Conservation (phyloP, 2,797 vertebrate genomes). For the Sebastes miniatus region DNA sequence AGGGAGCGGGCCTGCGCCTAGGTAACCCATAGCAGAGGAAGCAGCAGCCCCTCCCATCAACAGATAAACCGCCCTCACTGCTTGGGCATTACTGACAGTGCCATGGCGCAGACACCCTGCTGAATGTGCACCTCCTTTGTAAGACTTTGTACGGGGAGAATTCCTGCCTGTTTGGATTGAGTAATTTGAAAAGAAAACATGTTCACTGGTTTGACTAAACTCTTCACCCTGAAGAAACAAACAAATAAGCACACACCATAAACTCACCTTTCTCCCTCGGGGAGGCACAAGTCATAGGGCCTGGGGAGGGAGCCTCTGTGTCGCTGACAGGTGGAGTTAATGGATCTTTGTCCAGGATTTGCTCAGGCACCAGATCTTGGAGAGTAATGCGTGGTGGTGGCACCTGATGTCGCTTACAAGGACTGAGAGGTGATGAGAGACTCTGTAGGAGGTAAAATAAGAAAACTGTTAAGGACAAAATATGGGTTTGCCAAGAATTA, state of each 20-base stretch:
- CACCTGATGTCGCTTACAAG: slow-evolving; percentile 71
- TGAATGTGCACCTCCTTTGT: slow-evolving; percentile 44
- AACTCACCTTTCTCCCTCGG: slow-evolving; percentile 57
- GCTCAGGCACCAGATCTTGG: slow-evolving; percentile 66
- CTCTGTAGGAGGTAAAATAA: slow-evolving; percentile 52
- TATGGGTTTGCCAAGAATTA: background rate
- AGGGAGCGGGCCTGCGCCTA: slow-evolving; percentile 69
- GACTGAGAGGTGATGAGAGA: slow-evolving; percentile 60
- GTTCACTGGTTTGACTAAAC: background rate
- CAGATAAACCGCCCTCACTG: slow-evolving; percentile 77
- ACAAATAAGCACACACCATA: too few species aligned
- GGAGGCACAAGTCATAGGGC: slow-evolving; percentile 37
- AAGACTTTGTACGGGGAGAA: slow-evolving; percentile 46
- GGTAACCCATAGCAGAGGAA: slow-evolving; percentile 80
- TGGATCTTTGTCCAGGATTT: slow-evolving; percentile 71
- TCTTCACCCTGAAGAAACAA: background rate
- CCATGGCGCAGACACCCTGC: slow-evolving; percentile 78
- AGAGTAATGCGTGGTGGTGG: slow-evolving; percentile 66
- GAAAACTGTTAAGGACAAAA: background rate
- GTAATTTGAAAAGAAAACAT: background rate
- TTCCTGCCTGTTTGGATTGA: slow-evolving; percentile 53
- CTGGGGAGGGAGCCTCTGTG: slow-evolving; percentile 42
- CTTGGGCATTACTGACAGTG: slow-evolving; percentile 61
- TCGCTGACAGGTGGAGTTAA: slow-evolving; percentile 60
- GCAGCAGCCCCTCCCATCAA: slow-evolving; percentile 81